Evolutionary conservation across 1,140 invertebrate species (phyloP), one percentile per base, ranked within the genome.

Genomic region (Atta cephalotes): DNA sequence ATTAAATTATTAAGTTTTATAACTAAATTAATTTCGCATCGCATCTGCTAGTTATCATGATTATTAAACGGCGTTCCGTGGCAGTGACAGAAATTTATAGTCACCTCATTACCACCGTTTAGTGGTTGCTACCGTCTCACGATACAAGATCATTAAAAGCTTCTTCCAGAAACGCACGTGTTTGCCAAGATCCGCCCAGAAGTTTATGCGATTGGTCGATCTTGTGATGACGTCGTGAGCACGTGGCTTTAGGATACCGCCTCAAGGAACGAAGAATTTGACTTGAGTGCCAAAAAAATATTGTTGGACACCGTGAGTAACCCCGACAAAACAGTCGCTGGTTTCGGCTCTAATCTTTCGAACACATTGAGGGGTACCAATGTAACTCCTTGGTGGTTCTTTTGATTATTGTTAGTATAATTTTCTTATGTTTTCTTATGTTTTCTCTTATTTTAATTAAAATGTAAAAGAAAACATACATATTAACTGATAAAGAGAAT

Each of bases 111-210:
- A 94, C 91, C 90, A 91, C 78, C 92, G 90, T 93, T 93, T 94
- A 92, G 89, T 82, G 90, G 87, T 85, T 58, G 88, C 88, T 80
- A 87, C 77, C 72, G 88, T 84, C 87, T 35, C 65, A 25, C 87
- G 78, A 88, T 92, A 91, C 89, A 92, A 93, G 88, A 94, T 94
- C 90, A 93, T 93, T 93, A 93, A 90, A 90, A 88, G 85, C 85
- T 93, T 82, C 87, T 88, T 87, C 87, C 86, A 89, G 88, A 92
- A 89, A 85, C 78, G 85, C 92, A 93, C 86, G 87, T 91, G 92
- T 88, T 89, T 93, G 94, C 94, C 94, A 95, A 94, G 94, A 89
- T 88, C 91, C 94, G 93, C 94, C 94, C 93, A 92, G 81, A 58
- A 56, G 79, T 31, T 60, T n/a, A 16, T 12, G 0, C 21, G 74